These are phyloP conservation scores for Lagria hirta DNA, from an alignment of 2,888 invertebrate species.

Conservation along the genomic window DNA sequence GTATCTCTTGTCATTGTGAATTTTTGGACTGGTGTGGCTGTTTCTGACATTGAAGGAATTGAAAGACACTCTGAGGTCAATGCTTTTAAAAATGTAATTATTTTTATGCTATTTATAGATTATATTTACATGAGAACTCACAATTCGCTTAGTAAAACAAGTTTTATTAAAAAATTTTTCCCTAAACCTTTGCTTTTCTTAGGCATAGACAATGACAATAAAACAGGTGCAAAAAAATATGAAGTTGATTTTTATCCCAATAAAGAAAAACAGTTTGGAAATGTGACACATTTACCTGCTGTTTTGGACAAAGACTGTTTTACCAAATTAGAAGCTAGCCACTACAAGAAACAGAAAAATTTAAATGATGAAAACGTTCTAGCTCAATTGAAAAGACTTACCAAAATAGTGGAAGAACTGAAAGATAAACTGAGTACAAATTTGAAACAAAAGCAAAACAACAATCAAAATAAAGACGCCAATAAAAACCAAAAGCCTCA, in stretches of 20 bases:
- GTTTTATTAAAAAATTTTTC: background rate
- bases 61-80: conserved; percentile 17
- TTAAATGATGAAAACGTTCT: conserved; percentile 5
- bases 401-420: conserved; percentile 1
- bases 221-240: background rate
- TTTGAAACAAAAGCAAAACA: too few species aligned
- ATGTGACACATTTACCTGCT: too few species aligned
- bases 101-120: conserved; percentile 13
- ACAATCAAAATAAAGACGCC: too few species aligned
- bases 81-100: conserved; percentile 13
- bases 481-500: too few species aligned
- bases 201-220: background rate
- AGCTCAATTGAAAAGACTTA: conserved; percentile 3
- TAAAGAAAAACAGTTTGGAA: conserved; percentile 13
- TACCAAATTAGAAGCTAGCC: conserved; percentile 10
- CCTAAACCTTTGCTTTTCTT: conserved; percentile 8
- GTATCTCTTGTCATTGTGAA: conserved; percentile 15
- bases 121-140: conserved; percentile 3
- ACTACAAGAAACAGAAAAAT: conserved; percentile 1
- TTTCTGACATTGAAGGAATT: conserved; percentile 18
- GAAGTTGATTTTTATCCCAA: conserved; percentile 14
- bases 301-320: conserved; percentile 14
- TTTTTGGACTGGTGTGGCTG: conserved; percentile 22
- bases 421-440: background rate
- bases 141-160: too few species aligned